Percentiles rank a stretch among this genome's conserved stretches.
Conservation (phyloP, 2,113 vertebrate species). For the Rhineura floridana region DNA sequence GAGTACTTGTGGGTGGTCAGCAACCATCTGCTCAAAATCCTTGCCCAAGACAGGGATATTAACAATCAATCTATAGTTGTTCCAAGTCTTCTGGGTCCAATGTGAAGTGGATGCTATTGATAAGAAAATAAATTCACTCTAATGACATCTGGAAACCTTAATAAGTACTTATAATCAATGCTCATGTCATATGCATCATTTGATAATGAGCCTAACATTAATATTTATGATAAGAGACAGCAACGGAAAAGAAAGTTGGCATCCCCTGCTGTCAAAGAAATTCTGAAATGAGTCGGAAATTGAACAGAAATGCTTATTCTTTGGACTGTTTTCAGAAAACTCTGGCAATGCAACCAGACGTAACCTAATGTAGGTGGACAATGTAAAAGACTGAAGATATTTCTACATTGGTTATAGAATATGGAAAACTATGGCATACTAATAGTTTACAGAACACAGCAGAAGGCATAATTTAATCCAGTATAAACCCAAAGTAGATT, state of each 20-base stretch:
- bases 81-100: too few relatives aligned
- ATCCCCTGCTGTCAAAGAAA: slow-evolving; percentile 36
- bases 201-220: slow-evolving; percentile 60
- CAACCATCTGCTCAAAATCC: too few relatives aligned
- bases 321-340: slow-evolving; percentile 53
- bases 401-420: slow-evolving; percentile 39
- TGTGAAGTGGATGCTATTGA: too few relatives aligned
- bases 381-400: slow-evolving; percentile 49
- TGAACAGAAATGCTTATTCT: slow-evolving; percentile 54
- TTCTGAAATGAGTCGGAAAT: slow-evolving; percentile 46
- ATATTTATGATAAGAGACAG: slow-evolving; percentile 39
- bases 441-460: slow-evolving; percentile 44
- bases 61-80: too few relatives aligned
- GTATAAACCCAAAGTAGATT: slow-evolving; percentile 35
- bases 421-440: neutral
- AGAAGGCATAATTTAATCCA: slow-evolving; percentile 10
- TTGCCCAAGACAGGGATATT: too few relatives aligned
- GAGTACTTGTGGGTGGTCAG: too few relatives aligned
- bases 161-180: slow-evolving; percentile 59
- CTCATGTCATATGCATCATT: slow-evolving; percentile 52
- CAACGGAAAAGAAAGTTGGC: slow-evolving; percentile 46
- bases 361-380: slow-evolving; percentile 48
- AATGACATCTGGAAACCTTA: slow-evolving; percentile 38
- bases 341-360: slow-evolving; percentile 57
- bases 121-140: neutral